Evolutionary conservation across 2,113 vertebrate genomes (phyloP), one percentile per base, ranked within the genome.

Genomic region (Macroglossus sobrinus): DNA sequence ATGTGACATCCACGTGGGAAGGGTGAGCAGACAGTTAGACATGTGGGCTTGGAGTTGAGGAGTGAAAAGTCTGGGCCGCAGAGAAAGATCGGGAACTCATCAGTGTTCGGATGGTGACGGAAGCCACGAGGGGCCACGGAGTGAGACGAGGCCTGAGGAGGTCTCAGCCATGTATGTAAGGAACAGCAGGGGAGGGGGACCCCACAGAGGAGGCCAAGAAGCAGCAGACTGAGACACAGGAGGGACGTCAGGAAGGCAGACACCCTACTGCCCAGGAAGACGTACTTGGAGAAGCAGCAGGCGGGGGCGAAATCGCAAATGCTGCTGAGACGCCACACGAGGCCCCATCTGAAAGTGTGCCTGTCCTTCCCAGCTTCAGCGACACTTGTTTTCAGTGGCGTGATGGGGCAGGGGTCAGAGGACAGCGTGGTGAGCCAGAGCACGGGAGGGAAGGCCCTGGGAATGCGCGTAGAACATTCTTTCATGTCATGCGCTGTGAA

Each of bases 281-380:
- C 0, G 15, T 2, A 11, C 21, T 47, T 33, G 33, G 57, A 53
- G 47, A 40, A 55, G 50, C 8, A 12, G 33, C 28, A 2, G 79
- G 57, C 10, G 19, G 7, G 59, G 55, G 55, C 50, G 22, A 22
- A n/a, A 2, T 2, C 0, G 2, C 50, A 2, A 28, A 11, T 5
- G 40, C 35, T 72, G 74, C 78, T 4, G 24, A 69, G 87, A 40
- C 7, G 18, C 2, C 64, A 9, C 16, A 14, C 1, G 12, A 78
- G 81, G 15, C 69, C 26, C 5, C 63, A 30, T 8, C 35, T 26
- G 64, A 43, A 59, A 2, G n/a, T 9, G 16, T 53, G n/a, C 0
- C 3, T 3, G 14, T 11, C 0, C 13, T 64, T 61, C 2, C n/a
- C 18, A 40, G 50, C 43, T 12, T 71, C 9, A 3, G 45, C 0